Evolutionary conservation across 2,888 invertebrate genomes (phyloP), one percentile per base, ranked within the genome.

Genomic region (Lamellibrachia satsuma): DNA sequence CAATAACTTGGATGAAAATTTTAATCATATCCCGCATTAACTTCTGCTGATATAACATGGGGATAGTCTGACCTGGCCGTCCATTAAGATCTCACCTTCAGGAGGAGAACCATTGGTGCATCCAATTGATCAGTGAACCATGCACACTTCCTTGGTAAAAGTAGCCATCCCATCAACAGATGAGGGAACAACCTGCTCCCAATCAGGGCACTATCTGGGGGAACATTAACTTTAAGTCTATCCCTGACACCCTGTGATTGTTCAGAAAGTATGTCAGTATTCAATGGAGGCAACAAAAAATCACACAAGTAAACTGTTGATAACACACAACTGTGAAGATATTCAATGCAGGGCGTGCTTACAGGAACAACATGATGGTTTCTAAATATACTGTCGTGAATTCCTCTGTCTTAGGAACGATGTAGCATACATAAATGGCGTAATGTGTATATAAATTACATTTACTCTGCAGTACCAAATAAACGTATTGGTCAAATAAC

Each of bases 91-190:
- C 55, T 55, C 22, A 22, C 75, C 75, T 75, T 75, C 75, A 75
- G 75, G 6, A 22, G 75, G 11, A 39, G 22, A 75, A 75, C 75
- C 22, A 75, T 22, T 75, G 75, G 75, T 75, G 75, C 75, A 4
- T 3, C 22, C n/a, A 22, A 75, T 75, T 75, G 75, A n/a, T 15
- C 75, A 75, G 75, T 75, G 75, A n/a, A 75, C 75, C 75, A 15
- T 6, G 60, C 60, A 15, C 60, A 15, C 15, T 39, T 39, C 39
- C 39, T 39, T 39, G 39, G 39, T 39, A 39, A 0, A 15, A 75
- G 75, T 75, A 75, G 75, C 75, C 75, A 75, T 15, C 75, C 75
- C 75, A 75, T 15, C 75, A 75, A 75, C 75, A 75, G 75, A 75
- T 75, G 75, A n/a, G 9, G 55, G 75, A 22, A 0, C 15, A 6